phyloP scores from a whole-genome alignment of 2,888 invertebrate genomes.

The Dryadula phaetusa region DNA sequence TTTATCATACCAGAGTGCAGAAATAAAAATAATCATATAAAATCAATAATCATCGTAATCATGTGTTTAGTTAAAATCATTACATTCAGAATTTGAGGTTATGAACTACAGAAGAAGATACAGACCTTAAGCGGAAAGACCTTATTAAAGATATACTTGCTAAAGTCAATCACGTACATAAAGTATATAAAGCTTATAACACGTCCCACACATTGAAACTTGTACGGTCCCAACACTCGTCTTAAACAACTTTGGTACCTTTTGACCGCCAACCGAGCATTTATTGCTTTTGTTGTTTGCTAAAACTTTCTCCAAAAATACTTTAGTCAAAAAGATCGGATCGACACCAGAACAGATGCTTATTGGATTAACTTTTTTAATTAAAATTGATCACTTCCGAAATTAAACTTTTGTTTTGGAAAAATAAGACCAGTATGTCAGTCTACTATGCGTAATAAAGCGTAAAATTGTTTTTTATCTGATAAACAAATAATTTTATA shows the following conservation, averaged over 20 bases:
- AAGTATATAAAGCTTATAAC: conserved; percentile 35
- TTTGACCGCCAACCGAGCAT: conserved; percentile 51
- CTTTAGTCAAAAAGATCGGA: conserved; percentile 36
- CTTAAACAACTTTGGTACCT: conserved; percentile 57
- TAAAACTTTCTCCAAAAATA: conserved; percentile 49
- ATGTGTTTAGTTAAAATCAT: no score
- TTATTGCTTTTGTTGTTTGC: conserved; percentile 60
- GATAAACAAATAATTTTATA: no score
- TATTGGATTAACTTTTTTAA: neutral
- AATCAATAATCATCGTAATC: no score
- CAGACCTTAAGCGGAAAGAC: no score
- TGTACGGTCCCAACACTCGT: conserved; percentile 57
- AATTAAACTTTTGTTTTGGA: no score
- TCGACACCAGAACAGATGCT: conserved; percentile 9
- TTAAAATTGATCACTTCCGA: no score
- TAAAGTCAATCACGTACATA: conserved; percentile 4
- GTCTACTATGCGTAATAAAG: no score
- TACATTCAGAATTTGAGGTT: neutral
- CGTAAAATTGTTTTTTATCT: no score
- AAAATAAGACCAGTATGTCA: no score
- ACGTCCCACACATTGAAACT: conserved; percentile 48
- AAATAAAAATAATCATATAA: no score
- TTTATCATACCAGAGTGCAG: no score
- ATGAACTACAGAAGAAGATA: neutral
- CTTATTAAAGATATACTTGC: neutral